phyloP scores from a whole-genome alignment of 2,113 vertebrate species.

The Petaurus breviceps region DNA sequence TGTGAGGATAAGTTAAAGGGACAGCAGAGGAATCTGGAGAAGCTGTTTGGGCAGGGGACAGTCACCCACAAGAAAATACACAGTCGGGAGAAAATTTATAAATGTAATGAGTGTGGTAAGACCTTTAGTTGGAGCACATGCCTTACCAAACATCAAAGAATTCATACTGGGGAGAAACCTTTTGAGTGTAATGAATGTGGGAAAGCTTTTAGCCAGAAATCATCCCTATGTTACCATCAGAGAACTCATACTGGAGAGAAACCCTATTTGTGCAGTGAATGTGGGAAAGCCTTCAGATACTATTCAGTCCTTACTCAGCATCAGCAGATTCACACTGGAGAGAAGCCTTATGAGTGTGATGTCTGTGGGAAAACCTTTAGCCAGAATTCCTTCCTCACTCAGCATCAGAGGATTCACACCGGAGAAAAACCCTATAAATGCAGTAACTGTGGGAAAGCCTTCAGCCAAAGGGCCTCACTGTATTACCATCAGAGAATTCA shows the following conservation, averaged over 20 bases:
- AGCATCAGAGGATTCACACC: constrained; percentile 43
- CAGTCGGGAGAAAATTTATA: constrained; percentile 30
- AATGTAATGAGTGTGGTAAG: constrained; percentile 64
- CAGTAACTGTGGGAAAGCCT: constrained; percentile 35
- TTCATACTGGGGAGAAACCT: constrained; percentile 61
- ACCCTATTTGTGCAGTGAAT: constrained; percentile 49
- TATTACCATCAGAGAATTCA: constrained; percentile 53
- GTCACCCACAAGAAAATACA: not conserved
- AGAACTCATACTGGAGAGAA: constrained; percentile 65
- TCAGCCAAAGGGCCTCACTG: constrained; percentile 40
- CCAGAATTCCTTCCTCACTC: constrained; percentile 48
- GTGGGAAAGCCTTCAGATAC: constrained; percentile 52
- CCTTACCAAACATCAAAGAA: constrained; percentile 53
- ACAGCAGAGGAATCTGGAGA: not conserved
- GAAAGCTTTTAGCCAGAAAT: constrained; percentile 59
- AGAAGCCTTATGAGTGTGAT: constrained; percentile 27
- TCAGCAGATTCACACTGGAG: constrained; percentile 62
- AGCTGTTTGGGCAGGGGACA: not conserved
- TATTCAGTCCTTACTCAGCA: constrained; percentile 50
- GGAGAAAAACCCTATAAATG: constrained; percentile 53
- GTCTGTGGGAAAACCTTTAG: constrained; percentile 54
- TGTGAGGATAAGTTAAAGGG: not conserved
- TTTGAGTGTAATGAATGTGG: constrained; percentile 56
- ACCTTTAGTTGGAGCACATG: constrained; percentile 61
- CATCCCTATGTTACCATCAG: constrained; percentile 63